A percentile compares a stretch with the other conserved stretches of the same genome.
These are phyloP conservation scores for Hypsibius dujardini DNA, from an alignment of 1,140 invertebrate species.

Conservation along the genomic window DNA sequence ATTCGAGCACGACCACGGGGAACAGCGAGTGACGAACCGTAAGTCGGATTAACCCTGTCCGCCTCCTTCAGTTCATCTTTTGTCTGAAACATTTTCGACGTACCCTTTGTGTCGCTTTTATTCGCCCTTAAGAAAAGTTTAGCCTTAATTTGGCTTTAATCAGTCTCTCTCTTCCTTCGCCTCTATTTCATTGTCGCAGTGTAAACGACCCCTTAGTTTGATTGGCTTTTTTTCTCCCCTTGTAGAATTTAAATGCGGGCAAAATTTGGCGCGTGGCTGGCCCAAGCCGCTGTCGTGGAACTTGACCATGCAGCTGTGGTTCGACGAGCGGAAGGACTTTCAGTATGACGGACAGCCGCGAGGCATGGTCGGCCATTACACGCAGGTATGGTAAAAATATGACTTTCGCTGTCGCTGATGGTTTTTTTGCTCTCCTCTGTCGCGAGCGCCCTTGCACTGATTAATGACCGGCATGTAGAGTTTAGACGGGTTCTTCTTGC, in stretches of 20 bases:
- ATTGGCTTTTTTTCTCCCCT: not conserved
- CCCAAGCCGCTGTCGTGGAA: slow-evolving; percentile 10
- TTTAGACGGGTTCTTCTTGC: not conserved
- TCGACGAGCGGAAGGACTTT: slow-evolving; percentile 14
- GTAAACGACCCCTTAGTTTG: too few relatives aligned
- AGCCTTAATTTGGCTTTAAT: too few relatives aligned
- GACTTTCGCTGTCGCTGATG: too few relatives aligned
- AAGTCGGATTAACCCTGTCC: too few relatives aligned
- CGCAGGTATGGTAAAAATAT: slow-evolving; percentile 15
- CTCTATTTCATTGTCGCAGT: too few relatives aligned
- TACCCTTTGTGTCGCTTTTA: too few relatives aligned
- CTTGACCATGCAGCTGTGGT: slow-evolving; percentile 17
- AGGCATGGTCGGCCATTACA: slow-evolving; percentile 17
- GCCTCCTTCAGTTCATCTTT: too few relatives aligned
- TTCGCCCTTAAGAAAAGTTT: too few relatives aligned
- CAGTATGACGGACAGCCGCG: not conserved
- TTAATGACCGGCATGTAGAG: too few relatives aligned
- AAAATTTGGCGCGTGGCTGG: slow-evolving; percentile 10
- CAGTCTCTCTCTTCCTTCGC: not conserved
- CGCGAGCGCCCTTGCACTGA: too few relatives aligned
- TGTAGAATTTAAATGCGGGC: slow-evolving; percentile 17
- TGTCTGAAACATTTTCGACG: too few relatives aligned
- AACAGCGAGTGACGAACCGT: slow-evolving; percentile 1
- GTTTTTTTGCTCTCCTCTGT: too few relatives aligned
- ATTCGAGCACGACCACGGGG: slow-evolving; percentile 14